phyloP scores from a whole-genome alignment of 2,797 vertebrate species.

The Kryptolebias ocellatus region DNA sequence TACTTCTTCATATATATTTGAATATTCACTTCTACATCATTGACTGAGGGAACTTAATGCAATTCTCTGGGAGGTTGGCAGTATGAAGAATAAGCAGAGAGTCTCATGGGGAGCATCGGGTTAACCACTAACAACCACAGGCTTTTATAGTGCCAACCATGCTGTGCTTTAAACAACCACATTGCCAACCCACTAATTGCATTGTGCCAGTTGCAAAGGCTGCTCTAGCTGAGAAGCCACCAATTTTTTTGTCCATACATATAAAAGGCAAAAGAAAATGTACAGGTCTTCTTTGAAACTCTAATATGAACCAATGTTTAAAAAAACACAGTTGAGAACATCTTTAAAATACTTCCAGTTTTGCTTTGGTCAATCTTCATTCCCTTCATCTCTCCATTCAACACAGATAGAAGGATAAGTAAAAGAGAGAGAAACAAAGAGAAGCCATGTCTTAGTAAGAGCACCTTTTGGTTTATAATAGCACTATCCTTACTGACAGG shows the following conservation, averaged over 20 bases:
- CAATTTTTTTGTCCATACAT: conserved; percentile 71
- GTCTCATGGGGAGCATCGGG: conserved; percentile 59
- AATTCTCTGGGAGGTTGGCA: conserved; percentile 60
- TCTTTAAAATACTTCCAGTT: conserved; percentile 29
- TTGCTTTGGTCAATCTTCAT: conserved; percentile 43
- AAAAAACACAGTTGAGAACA: conserved; percentile 39
- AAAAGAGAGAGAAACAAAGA: conserved; percentile 40
- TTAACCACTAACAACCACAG: conserved; percentile 76
- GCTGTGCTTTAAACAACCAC: conserved; percentile 60
- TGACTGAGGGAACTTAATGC: conserved; percentile 64
- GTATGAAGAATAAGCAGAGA: conserved; percentile 56
- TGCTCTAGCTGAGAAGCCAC: conserved; percentile 54
- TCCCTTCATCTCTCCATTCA: conserved; percentile 47
- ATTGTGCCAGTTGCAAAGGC: conserved; percentile 66
- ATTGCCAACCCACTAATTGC: conserved; percentile 61
- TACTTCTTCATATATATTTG: conserved; percentile 45
- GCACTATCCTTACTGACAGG: conserved; percentile 64
- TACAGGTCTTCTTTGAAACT: conserved; percentile 56
- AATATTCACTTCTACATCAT: conserved; percentile 61
- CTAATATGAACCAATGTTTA: conserved; percentile 48
- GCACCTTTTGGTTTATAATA: conserved; percentile 56
- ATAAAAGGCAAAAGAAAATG: conserved; percentile 43
- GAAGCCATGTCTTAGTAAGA: conserved; percentile 48
- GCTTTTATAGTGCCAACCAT: conserved; percentile 67
- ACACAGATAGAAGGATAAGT: conserved; percentile 40